Evolutionary conservation across 2,888 invertebrate genomes (phyloP).

Genomic region (Ormyrus pomaceus): DNA sequence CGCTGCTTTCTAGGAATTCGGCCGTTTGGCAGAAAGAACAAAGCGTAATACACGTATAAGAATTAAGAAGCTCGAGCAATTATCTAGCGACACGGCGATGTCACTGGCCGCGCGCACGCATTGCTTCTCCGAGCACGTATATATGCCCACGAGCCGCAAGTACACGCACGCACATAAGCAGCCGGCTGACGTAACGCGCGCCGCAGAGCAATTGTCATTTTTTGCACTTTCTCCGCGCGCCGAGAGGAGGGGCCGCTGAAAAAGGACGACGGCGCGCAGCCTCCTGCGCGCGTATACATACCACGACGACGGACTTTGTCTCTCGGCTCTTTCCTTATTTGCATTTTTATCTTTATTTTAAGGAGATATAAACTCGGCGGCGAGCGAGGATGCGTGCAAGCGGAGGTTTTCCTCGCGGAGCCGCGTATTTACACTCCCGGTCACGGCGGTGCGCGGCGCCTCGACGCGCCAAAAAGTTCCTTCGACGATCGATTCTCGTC

Average conservation of each 20-base stretch:
- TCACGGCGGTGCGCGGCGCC: neutral
- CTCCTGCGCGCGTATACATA: neutral
- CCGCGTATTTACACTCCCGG: constrained; percentile 23
- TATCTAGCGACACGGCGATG: neutral
- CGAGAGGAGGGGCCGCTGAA: constrained; percentile 30
- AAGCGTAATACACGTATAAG: neutral
- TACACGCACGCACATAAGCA: neutral
- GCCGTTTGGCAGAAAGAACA: neutral
- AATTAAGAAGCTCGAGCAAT: neutral
- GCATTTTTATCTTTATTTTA: constrained; percentile 24
- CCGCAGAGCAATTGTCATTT: constrained; percentile 62
- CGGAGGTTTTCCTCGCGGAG: neutral
- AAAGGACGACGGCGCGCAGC: constrained; percentile 3
- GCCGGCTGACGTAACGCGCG: constrained; percentile 59
- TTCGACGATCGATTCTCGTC: neutral
- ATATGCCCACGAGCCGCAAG: neutral
- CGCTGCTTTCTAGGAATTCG: constrained; percentile 20
- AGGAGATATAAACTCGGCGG: neutral
- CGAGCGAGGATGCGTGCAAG: no score
- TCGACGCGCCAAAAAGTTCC: neutral
- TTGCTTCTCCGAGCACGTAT: constrained; percentile 52
- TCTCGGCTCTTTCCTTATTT: constrained; percentile 23
- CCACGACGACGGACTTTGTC: neutral
- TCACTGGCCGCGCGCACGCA: constrained; percentile 22
- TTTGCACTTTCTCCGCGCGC: constrained; percentile 62